Percentiles rank a stretch among this genome's conserved stretches.
phyloP scores from a whole-genome alignment of 92 coral and sea anemone species.

The Meandrina meandrites region DNA sequence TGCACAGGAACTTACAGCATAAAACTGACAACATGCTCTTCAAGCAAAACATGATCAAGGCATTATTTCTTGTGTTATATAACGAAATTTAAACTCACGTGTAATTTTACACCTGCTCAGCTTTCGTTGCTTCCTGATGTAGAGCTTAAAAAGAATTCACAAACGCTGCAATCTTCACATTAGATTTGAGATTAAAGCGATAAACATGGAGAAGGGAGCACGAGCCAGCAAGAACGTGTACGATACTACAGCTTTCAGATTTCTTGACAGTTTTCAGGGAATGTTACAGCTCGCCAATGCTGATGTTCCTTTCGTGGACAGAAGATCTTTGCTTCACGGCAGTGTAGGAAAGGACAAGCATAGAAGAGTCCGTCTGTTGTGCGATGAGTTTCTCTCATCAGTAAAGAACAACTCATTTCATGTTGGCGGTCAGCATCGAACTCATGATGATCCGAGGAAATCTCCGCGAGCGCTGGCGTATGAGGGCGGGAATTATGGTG shows the following conservation, averaged over 20 bases:
- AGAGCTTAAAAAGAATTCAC: background rate
- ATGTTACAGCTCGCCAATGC: background rate
- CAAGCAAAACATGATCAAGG: background rate
- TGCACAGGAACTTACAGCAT: no score
- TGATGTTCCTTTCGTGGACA: slow-evolving; percentile 8
- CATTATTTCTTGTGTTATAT: background rate
- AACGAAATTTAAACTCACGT: slow-evolving; percentile 20
- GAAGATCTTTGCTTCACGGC: no score
- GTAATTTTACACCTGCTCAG: background rate
- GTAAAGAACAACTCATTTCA: no score
- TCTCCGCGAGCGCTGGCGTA: no score
- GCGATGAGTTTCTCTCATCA: no score
- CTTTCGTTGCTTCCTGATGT: background rate
- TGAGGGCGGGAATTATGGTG: no score
- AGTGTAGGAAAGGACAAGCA: no score
- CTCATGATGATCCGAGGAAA: no score
- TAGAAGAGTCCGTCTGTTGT: no score
- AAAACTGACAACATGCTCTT: background rate
- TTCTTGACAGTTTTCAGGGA: slow-evolving; percentile 5
- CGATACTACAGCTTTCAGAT: background rate
- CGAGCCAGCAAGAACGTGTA: background rate
- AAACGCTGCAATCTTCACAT: background rate
- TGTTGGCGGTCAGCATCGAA: no score
- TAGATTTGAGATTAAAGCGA: background rate
- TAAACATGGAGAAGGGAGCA: background rate